Conservation (phyloP, 1,140 invertebrate genomes). For the Drosophila erecta region DNA sequence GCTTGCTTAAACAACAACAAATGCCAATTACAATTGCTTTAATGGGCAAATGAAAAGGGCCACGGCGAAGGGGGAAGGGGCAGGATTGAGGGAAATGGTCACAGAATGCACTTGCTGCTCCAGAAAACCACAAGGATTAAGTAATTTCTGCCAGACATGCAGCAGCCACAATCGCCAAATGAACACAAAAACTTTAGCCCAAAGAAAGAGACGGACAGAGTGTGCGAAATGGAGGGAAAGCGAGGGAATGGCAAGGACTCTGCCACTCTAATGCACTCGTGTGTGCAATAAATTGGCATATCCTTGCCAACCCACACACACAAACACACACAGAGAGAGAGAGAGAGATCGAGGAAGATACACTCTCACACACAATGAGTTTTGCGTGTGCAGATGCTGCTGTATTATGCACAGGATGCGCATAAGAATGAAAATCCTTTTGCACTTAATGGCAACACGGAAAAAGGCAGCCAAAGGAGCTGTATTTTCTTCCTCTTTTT, state of each 20-base stretch:
- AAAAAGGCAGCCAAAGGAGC: slow-evolving; percentile 45
- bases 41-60: slow-evolving; percentile 39
- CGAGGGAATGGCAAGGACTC: slow-evolving; percentile 30
- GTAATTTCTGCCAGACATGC: slow-evolving; percentile 82
- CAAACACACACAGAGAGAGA: slow-evolving; percentile 1
- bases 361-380: slow-evolving; percentile 58
- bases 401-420: slow-evolving; percentile 82
- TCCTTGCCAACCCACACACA: slow-evolving; percentile 58
- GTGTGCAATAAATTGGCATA: slow-evolving; percentile 83
- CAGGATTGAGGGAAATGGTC: slow-evolving; percentile 20
- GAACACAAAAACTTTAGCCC: slow-evolving; percentile 78
- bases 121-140: slow-evolving; percentile 81
- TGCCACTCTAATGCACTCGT: slow-evolving; percentile 80
- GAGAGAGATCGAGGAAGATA: slow-evolving; percentile 9
- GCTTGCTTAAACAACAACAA: slow-evolving; percentile 72
- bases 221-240: slow-evolving; percentile 2
- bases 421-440: slow-evolving; percentile 83
- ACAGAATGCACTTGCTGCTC: slow-evolving; percentile 59
- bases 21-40: slow-evolving; percentile 80
- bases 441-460: slow-evolving; percentile 82
- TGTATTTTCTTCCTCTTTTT: slow-evolving; percentile 7
- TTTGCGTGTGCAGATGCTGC: slow-evolving; percentile 73
- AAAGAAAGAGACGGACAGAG: not conserved
- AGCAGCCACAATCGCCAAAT: slow-evolving; percentile 81
- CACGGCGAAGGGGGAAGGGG: not conserved